These are phyloP conservation scores for Meloe dianella DNA, from an alignment of 2,888 invertebrate species.

Conservation along the genomic window DNA sequence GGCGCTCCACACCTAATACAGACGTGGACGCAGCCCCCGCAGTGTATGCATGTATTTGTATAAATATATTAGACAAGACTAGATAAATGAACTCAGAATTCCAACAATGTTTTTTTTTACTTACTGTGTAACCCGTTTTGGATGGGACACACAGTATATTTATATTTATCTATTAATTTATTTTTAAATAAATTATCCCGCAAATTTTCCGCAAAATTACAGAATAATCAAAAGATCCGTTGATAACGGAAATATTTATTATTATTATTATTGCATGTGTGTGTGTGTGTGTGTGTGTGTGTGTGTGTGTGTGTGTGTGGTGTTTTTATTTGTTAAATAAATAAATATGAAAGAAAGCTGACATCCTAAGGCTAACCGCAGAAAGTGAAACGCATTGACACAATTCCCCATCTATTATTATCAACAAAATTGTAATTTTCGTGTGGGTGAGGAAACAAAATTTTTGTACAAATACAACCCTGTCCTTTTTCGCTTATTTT, in stretches of 20 bases:
- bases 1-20: constrained; percentile 39
- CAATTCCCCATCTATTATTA: background rate
- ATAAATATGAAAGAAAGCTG: constrained; percentile 3
- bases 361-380: background rate
- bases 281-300: too few relatives aligned
- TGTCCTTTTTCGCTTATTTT: background rate
- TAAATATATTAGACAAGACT: background rate
- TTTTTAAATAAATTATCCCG: background rate
- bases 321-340: background rate
- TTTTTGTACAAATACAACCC: background rate
- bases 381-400: constrained; percentile 8
- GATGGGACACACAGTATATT: background rate
- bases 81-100: background rate
- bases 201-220: background rate
- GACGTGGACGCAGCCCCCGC: constrained; percentile 29
- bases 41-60: constrained; percentile 1
- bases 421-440: background rate
- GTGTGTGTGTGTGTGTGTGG: background rate
- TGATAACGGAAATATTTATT: background rate
- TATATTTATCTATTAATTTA: too few relatives aligned
- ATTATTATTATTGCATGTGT: too few relatives aligned
- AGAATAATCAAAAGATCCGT: background rate
- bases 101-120: background rate
- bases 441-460: too few relatives aligned
- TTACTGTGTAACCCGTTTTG: background rate